A percentile compares a stretch with the other conserved stretches of the same genome.
Conservation (phyloP, 2,888 invertebrate species). For the Bhutanitis thaidina region DNA sequence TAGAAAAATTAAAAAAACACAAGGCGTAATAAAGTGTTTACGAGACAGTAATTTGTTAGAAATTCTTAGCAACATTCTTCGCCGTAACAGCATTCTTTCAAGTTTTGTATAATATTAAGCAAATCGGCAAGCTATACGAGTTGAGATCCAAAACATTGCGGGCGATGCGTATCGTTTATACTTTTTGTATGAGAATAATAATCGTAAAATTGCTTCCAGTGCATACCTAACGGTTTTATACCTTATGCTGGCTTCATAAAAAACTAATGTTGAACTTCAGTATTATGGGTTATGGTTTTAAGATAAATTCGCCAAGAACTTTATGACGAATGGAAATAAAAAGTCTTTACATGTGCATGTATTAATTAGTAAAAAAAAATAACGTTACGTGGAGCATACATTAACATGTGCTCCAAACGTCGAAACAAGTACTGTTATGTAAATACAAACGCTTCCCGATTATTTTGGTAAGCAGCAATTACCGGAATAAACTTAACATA, state of each 20-base stretch:
- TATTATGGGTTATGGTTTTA: too few relatives aligned
- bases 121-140: conserved; percentile 4
- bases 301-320: neutral
- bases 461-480: conserved; percentile 21
- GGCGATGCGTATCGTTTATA: conserved; percentile 3
- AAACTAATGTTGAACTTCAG: too few relatives aligned
- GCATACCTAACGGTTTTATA: conserved; percentile 12
- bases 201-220: neutral
- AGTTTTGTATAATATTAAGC: conserved; percentile 3
- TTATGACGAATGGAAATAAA: too few relatives aligned
- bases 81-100: conserved; percentile 4
- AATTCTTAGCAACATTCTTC: neutral
- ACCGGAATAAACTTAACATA: conserved; percentile 24
- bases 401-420: too few relatives aligned
- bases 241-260: neutral
- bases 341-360: too few relatives aligned
- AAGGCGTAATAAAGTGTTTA: too few relatives aligned
- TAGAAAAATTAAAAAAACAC: neutral
- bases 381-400: too few relatives aligned
- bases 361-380: too few relatives aligned
- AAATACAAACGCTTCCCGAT: too few relatives aligned
- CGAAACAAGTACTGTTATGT: too few relatives aligned
- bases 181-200: neutral
- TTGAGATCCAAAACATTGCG: neutral
- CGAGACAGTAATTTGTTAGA: too few relatives aligned